Evolutionary conservation across 2,888 invertebrate species (phyloP).

Genomic region (Luperina nickerlii): DNA sequence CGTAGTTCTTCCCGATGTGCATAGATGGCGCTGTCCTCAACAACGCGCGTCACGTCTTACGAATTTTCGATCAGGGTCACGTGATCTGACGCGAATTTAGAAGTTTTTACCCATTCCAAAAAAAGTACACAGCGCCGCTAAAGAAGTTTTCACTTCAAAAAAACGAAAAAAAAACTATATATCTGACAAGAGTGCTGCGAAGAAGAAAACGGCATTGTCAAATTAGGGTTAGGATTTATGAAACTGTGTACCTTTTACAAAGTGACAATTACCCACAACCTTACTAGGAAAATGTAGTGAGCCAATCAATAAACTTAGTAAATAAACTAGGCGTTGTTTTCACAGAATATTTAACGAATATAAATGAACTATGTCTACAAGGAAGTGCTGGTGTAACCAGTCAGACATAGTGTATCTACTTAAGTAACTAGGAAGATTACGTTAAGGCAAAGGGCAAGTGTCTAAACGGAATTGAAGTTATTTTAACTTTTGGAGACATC

Average conservation of each 20-base stretch:
- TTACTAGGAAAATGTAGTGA: slow-evolving; percentile 34
- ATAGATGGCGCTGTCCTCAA: no score
- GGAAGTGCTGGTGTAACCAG: slow-evolving; percentile 40
- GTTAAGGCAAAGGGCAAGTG: background rate
- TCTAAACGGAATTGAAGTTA: background rate
- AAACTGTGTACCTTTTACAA: slow-evolving; percentile 14
- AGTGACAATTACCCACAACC: slow-evolving; percentile 1
- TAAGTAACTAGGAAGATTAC: background rate
- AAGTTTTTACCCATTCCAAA: no score
- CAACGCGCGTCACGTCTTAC: no score
- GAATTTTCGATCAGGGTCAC: no score
- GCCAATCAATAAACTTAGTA: slow-evolving; percentile 26
- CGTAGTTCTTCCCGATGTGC: no score
- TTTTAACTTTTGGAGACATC: background rate
- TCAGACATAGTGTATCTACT: slow-evolving; percentile 8
- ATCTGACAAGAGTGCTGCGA: background rate
- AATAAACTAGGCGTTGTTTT: slow-evolving; percentile 20
- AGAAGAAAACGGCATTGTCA: background rate
- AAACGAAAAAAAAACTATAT: background rate
- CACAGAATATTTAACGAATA: slow-evolving; percentile 29
- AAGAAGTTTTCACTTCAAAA: no score
- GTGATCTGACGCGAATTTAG: no score
- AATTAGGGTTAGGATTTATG: background rate
- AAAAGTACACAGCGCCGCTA: no score
- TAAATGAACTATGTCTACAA: slow-evolving; percentile 40